Evolutionary conservation across 2,888 invertebrate species (phyloP).

Genomic region (Thyatira batis): DNA sequence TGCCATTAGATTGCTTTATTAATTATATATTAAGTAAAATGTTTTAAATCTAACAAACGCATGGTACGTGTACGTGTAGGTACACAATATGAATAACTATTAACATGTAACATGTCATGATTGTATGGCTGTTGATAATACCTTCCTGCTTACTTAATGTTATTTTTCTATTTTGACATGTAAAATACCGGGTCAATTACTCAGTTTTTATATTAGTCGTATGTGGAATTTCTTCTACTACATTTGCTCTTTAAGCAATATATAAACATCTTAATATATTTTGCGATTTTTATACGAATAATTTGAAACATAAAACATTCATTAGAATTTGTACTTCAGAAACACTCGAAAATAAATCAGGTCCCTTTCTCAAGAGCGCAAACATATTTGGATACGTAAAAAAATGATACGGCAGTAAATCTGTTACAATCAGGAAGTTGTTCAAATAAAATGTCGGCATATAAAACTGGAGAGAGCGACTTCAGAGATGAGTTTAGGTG

Average conservation of each 20-base stretch:
- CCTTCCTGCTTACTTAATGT: neutral
- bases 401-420: constrained; percentile 2
- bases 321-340: neutral
- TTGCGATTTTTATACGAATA: too few species aligned
- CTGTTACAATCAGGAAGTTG: constrained; percentile 6
- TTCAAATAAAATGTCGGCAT: constrained; percentile 7
- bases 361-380: neutral
- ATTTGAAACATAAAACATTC: neutral
- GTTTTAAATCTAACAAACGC: too few species aligned
- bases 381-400: constrained; percentile 1
- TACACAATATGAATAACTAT: neutral
- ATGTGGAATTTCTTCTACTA: too few species aligned
- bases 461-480: constrained; percentile 4
- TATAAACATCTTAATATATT: too few species aligned
- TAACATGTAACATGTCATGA: neutral
- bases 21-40: too few species aligned
- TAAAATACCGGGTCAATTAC: too few species aligned
- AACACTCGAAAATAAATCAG: neutral
- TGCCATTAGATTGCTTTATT: too few species aligned
- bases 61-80: neutral
- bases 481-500: constrained; percentile 1
- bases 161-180: neutral
- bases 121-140: neutral
- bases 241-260: too few species aligned
- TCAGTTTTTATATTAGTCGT: too few species aligned